A percentile compares a stretch with the other conserved stretches of the same genome.
Evolutionary conservation across 35 echinoderm and acorn worm species (phyloP).

Genomic region (Eucidaris tribuloides): DNA sequence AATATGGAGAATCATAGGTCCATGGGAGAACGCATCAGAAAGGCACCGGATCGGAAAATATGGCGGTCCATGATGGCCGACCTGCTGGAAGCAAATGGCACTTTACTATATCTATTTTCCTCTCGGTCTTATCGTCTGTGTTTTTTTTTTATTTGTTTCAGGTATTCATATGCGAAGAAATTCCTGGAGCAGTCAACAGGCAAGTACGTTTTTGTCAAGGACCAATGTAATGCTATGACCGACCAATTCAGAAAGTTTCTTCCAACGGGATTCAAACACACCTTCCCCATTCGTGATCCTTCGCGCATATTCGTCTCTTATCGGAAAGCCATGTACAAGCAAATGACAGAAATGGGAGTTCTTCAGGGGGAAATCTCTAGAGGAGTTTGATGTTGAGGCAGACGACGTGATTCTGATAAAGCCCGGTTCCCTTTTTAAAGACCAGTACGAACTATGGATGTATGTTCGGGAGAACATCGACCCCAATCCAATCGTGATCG

Average conservation of each 20-base stretch:
- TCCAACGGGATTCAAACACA: not conserved
- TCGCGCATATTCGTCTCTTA: not conserved
- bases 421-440: not conserved
- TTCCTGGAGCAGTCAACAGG: not conserved
- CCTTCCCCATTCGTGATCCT: conserved; percentile 11
- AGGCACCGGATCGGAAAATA: no score
- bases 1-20: no score
- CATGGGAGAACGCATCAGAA: no score
- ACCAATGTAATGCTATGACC: not conserved
- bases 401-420: not conserved
- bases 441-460: not conserved
- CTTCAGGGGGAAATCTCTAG: not conserved
- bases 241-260: not conserved
- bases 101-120: no score
- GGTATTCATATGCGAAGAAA: no score
- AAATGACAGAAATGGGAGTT: not conserved
- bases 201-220: conserved; percentile 18
- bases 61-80: no score
- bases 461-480: conserved; percentile 16
- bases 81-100: no score
- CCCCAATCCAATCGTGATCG: conserved; percentile 21
- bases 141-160: no score
- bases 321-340: conserved; percentile 6
- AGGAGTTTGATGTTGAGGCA: not conserved
- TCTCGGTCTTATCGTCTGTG: no score